phyloP scores from a whole-genome alignment of 1,140 invertebrate genomes.

The Cylas formicarius region DNA sequence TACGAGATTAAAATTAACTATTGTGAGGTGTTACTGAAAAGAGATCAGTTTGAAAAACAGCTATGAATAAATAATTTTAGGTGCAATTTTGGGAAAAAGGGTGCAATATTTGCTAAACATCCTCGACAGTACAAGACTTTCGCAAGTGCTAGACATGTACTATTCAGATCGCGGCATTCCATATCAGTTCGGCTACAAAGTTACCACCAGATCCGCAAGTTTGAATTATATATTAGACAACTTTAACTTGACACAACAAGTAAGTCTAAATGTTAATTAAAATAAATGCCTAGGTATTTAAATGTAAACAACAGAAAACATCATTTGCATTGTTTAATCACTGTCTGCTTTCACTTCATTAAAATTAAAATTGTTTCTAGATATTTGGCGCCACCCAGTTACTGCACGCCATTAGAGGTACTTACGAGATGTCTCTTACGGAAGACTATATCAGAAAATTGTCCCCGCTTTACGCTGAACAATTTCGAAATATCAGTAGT shows the following conservation, averaged over 20 bases:
- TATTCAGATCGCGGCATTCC: slow-evolving; percentile 55
- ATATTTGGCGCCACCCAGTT: slow-evolving; percentile 27
- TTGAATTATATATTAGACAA: slow-evolving; percentile 43
- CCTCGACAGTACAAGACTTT: slow-evolving; percentile 48
- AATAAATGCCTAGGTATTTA: too few relatives aligned
- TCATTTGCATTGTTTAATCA: too few relatives aligned
- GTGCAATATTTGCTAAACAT: slow-evolving; percentile 47
- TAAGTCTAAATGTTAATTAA: slow-evolving; percentile 13
- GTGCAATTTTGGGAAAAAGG: slow-evolving; percentile 52
- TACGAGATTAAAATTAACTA: too few relatives aligned
- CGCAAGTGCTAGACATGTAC: slow-evolving; percentile 62
- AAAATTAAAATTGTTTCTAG: too few relatives aligned
- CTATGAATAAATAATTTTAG: too few relatives aligned
- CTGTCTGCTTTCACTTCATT: too few relatives aligned
- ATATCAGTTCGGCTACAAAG: slow-evolving; percentile 47
- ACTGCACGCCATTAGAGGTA: slow-evolving; percentile 23
- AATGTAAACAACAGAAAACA: too few relatives aligned
- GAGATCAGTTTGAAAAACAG: too few relatives aligned
- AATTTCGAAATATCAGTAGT: slow-evolving; percentile 7
- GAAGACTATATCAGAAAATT: slow-evolving; percentile 22
- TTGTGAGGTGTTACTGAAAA: too few relatives aligned
- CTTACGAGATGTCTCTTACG: slow-evolving; percentile 20
- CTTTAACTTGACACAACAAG: slow-evolving; percentile 39
- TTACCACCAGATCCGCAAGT: slow-evolving; percentile 49
- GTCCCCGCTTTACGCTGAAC: slow-evolving; percentile 11